A percentile compares a stretch with the other conserved stretches of the same genome.
phyloP scores from a whole-genome alignment of 2,888 invertebrate species.

The Idaea aversata region DNA sequence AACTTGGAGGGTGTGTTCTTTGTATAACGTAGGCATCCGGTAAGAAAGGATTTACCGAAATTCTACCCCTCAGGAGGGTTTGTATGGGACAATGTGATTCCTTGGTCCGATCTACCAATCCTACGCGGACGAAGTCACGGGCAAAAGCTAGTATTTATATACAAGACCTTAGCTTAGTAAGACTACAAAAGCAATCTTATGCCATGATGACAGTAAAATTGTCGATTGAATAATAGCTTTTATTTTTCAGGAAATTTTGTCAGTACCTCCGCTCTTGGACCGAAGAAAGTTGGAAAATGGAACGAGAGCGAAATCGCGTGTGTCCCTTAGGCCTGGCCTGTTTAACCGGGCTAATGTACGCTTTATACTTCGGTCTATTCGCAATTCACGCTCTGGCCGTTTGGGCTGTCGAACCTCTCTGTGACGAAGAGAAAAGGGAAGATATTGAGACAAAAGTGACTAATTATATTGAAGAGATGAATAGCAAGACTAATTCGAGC shows the following conservation, averaged over 20 bases:
- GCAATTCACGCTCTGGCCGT: constrained; percentile 42
- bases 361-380: constrained; percentile 46
- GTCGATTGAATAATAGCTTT: neutral
- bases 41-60: too few species aligned
- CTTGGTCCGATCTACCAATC: too few species aligned
- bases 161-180: too few species aligned
- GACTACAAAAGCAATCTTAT: too few species aligned
- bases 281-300: constrained; percentile 49
- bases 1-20: too few species aligned
- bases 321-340: constrained; percentile 44
- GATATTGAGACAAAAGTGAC: constrained; percentile 38
- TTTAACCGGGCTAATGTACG: constrained; percentile 50
- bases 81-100: too few species aligned
- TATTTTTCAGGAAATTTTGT: constrained; percentile 47
- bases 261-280: constrained; percentile 59
- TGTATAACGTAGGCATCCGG: too few species aligned
- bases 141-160: too few species aligned
- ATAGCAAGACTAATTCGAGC: constrained; percentile 33
- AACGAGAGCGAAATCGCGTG: constrained; percentile 34
- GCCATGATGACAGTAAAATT: too few species aligned
- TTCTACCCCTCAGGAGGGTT: too few species aligned
- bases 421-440: constrained; percentile 33
- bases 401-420: constrained; percentile 64
- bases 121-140: too few species aligned
- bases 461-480: constrained; percentile 43